Conservation (phyloP, 2,113 vertebrate genomes). For the Clarias batrachus region DNA sequence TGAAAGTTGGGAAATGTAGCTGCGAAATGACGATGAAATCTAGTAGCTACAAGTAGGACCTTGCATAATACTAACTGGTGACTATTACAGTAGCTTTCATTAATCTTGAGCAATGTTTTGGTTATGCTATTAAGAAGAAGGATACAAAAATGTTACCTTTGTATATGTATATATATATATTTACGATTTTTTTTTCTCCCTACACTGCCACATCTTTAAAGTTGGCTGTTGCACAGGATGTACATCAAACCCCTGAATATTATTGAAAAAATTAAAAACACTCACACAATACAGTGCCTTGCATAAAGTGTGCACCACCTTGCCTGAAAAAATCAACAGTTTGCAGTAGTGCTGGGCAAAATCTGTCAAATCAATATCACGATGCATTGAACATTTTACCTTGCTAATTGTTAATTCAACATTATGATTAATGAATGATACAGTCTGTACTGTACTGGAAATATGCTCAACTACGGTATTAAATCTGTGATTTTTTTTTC, state of each 20-base stretch:
- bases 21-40: conserved; percentile 8
- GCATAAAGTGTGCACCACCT: neutral
- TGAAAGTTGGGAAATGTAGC: neutral
- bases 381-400: too few relatives aligned
- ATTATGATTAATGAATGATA: too few relatives aligned
- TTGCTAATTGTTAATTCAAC: too few relatives aligned
- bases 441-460: too few relatives aligned
- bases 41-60: neutral
- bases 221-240: neutral
- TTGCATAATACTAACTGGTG: conserved; percentile 41
- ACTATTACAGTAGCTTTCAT: neutral
- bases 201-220: neutral
- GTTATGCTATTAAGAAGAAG: neutral
- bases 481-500: too few relatives aligned
- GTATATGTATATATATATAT: neutral
- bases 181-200: neutral
- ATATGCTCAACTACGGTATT: too few relatives aligned
- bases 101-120: conserved; percentile 8
- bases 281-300: neutral
- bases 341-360: too few relatives aligned
- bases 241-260: neutral
- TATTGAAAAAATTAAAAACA: neutral
- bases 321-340: neutral
- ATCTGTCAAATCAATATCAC: too few relatives aligned
- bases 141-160: neutral